phyloP scores from a whole-genome alignment of 2,113 vertebrate genomes.

The Poeciliopsis retropinna region DNA sequence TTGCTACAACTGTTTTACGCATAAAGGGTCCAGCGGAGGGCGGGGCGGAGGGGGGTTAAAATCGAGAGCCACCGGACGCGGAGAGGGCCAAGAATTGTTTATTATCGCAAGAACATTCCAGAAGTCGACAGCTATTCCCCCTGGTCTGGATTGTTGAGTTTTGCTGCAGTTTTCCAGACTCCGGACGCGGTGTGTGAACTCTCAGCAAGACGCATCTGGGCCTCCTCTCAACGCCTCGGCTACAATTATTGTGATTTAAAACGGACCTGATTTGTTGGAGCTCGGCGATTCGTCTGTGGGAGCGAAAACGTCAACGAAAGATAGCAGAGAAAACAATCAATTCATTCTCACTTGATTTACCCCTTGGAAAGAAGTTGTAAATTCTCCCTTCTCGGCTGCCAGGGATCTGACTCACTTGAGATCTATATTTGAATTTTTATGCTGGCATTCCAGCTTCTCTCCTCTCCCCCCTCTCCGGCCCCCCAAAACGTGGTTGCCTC shows the following conservation, averaged over 20 bases:
- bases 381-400: slow-evolving; percentile 38
- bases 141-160: slow-evolving; percentile 63
- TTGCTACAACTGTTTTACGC: slow-evolving; percentile 63
- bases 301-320: neutral
- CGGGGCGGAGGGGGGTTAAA: slow-evolving; percentile 37
- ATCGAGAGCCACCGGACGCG: slow-evolving; percentile 35
- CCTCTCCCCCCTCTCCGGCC: slow-evolving; percentile 20
- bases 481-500: slow-evolving; percentile 30
- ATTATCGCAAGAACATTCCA: slow-evolving; percentile 81
- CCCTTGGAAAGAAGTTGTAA: slow-evolving; percentile 11
- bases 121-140: slow-evolving; percentile 77
- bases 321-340: neutral
- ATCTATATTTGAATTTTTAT: slow-evolving; percentile 75
- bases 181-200: slow-evolving; percentile 59
- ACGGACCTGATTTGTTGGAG: slow-evolving; percentile 18
- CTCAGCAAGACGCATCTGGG: slow-evolving; percentile 50
- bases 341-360: slow-evolving; percentile 3
- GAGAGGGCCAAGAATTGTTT: slow-evolving; percentile 70
- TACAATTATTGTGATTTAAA: slow-evolving; percentile 32
- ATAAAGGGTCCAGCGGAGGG: slow-evolving; percentile 42
- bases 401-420: slow-evolving; percentile 38
- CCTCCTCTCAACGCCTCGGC: slow-evolving; percentile 60
- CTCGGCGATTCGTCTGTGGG: slow-evolving; percentile 21
- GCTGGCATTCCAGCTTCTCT: slow-evolving; percentile 54
- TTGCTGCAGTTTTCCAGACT: slow-evolving; percentile 74